phyloP scores from a whole-genome alignment of 2,113 vertebrate species.

The Chrysochloris asiatica region DNA sequence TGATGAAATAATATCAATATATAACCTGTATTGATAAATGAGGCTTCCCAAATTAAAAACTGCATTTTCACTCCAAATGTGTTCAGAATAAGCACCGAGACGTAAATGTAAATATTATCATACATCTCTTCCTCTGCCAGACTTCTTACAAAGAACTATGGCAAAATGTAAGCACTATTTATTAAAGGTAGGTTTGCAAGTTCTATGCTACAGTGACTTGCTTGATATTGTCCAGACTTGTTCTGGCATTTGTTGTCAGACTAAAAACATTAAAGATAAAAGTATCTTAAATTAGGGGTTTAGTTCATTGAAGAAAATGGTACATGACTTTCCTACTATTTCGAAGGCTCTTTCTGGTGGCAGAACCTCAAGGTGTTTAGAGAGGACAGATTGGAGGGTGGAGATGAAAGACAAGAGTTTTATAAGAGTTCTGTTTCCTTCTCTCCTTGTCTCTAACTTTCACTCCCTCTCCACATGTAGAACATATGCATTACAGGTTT shows the following conservation, averaged over 20 bases:
- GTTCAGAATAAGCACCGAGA: neutral
- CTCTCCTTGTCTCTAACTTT: neutral
- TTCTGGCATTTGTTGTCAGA: conserved; percentile 29
- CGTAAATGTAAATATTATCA: conserved; percentile 29
- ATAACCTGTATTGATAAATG: neutral
- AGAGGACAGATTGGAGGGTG: neutral
- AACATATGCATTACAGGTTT: neutral
- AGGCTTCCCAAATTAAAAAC: neutral
- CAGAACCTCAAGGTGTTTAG: neutral
- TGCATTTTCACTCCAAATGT: conserved; percentile 25
- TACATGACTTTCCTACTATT: neutral
- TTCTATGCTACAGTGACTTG: neutral
- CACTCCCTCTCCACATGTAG: neutral
- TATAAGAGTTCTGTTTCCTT: neutral
- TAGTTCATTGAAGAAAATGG: neutral
- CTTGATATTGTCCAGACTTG: conserved; percentile 13
- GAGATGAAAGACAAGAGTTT: neutral
- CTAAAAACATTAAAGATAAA: conserved; percentile 34
- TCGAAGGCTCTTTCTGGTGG: neutral
- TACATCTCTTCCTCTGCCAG: neutral
- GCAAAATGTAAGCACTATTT: neutral
- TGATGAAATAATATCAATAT: neutral
- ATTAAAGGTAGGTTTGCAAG: conserved; percentile 5
- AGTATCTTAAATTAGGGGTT: neutral
- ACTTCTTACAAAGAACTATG: neutral